Evolutionary conservation across 2,888 invertebrate species (phyloP).

Genomic region (Crossocerus cetratus): DNA sequence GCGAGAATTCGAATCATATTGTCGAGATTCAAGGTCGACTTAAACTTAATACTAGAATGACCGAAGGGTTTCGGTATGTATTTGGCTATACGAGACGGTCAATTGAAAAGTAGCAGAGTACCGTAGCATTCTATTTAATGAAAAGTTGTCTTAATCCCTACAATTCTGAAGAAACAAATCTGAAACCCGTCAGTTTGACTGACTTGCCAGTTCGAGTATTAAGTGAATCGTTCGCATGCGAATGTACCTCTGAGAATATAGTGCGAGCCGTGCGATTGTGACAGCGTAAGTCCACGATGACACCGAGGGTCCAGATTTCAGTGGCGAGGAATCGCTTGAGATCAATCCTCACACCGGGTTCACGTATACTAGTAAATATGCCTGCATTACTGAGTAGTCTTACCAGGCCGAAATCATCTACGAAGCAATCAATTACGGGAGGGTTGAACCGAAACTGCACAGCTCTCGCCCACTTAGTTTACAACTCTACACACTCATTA

Average conservation of each 20-base stretch:
- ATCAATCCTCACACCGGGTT: conserved; percentile 45
- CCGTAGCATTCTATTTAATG: too few species aligned
- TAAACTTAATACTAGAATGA: too few species aligned
- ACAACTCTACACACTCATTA: conserved; percentile 34
- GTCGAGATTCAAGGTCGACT: neutral
- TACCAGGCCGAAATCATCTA: conserved; percentile 57
- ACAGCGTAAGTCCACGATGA: conserved; percentile 65
- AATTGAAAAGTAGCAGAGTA: too few species aligned
- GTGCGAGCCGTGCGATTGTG: conserved; percentile 30
- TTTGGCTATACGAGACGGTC: too few species aligned
- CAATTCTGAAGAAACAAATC: too few species aligned
- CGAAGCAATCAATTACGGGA: neutral
- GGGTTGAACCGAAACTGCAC: neutral
- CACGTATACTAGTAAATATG: conserved; percentile 55
- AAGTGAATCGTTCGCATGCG: neutral
- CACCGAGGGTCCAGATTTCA: conserved; percentile 51
- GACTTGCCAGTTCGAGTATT: too few species aligned
- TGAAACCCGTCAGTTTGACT: too few species aligned
- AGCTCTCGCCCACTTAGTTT: neutral
- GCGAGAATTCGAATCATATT: neutral
- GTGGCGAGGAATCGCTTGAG: conserved; percentile 49
- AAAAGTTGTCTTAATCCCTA: too few species aligned
- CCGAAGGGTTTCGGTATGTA: too few species aligned
- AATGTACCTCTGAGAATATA: conserved; percentile 45
- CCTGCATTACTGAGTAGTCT: conserved; percentile 56